Evolutionary conservation across 37 sponge, comb jelly and placozoan genomes (phyloP), one percentile per base, ranked within the genome.

Genomic region (Bolinopsis microptera): DNA sequence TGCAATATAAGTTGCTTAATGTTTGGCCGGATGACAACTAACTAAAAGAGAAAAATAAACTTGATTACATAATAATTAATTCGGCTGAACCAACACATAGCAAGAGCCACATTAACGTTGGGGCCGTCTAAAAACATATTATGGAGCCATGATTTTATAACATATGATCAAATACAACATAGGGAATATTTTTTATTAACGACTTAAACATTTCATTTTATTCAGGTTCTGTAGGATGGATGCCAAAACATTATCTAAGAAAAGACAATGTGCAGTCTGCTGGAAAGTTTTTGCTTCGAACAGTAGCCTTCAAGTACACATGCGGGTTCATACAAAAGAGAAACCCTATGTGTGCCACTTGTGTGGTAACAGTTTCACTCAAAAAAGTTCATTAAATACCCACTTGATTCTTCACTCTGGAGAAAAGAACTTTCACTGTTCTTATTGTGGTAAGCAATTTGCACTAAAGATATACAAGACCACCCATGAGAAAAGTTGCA

Each of bases 401-500:
- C 90, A 86, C 61, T n/a, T 86, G 61, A 86, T 86, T 25, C 48
- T 86, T 22, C 90, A 86, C 35, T 86, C 90, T 39, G 90, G 90
- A 0, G 35, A 41, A 22, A 86, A 86, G 61, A 34, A 86, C 0
- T 86, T 86, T 40, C 25, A n/a, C 31, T 86, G 90, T 27, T 41
- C 61, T 24, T 86, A 86, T 41, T 86, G 90, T 86, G 90, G 90
- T 8, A 86, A 86, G 28, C 48, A 24, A 0, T 86, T 86, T 86
- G 90, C 90, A 28, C 90, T 86, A 24, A 86, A 86, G 48, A 86
- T 86, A 23, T 86, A 86, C 35, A 86, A 34, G 35, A 41, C 90
- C 0, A 86, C 90, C 2, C 90, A 86, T 41, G 90, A 86, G 35
- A 86, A 39, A n/a, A 34, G 38, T 22, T 86, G 90, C 24, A 86